Evolutionary conservation across 2,113 vertebrate genomes (phyloP), one percentile per base, ranked within the genome.

Genomic region (Sterna hirundo): DNA sequence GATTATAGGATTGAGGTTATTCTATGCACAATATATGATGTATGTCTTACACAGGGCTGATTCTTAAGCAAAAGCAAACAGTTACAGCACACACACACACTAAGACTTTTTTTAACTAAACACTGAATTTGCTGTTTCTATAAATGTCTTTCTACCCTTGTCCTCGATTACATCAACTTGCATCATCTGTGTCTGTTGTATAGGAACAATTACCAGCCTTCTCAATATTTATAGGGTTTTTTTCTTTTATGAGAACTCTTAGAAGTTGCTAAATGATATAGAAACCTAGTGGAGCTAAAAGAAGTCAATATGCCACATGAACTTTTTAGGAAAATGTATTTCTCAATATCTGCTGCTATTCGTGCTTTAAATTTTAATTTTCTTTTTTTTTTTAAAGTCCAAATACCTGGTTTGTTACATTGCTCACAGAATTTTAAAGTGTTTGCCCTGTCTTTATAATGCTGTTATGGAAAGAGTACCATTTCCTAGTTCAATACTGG

Each of bases 81-180:
- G 70, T 83, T 81, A 62, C 49, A 75, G 86, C 62, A 66, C 47
- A 64, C 57, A 64, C 57, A 65, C 52, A 77, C 5, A 68, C 38
- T 83, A 66, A 60, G 93, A 78, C 66, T 83, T 91, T 84, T 91
- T 87, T 75, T 6, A 77, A 83, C 83, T 93, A 42, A 95, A 96
- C 92, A 95, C 79, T 94, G 94, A 93, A 83, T 92, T 91, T 93
- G 86, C 94, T 97, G 90, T 96, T 95, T 86, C 86, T 80, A 32
- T 81, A 93, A 95, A 94, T 89, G 80, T 75, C 82, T 90, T 90
- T 88, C 81, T 47, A 90, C 60, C 40, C 66, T 83, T 88, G 49
- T 85, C 88, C 88, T 94, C 64, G 76, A 34, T 97, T 96, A 91
- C 96, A 95, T 95, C 83, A 94, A 65, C 93, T 97, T 96, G 79